These are phyloP conservation scores for Adela reaumurella DNA, from an alignment of 2,888 invertebrate species.

Conservation along the genomic window DNA sequence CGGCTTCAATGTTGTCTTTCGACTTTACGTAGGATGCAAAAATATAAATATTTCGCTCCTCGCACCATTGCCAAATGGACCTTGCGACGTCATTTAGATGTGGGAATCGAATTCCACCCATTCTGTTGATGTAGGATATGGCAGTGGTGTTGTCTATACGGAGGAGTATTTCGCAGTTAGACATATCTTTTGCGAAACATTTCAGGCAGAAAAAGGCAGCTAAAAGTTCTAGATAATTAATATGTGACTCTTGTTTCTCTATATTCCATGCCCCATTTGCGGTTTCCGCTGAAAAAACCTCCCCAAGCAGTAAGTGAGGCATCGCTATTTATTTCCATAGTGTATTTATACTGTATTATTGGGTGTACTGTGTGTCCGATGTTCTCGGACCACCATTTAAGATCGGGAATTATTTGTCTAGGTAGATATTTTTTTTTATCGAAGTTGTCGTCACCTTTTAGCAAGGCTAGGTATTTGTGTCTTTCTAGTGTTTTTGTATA, in stretches of 20 bases:
- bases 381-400: constrained; percentile 6
- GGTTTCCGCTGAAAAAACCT: constrained; percentile 7
- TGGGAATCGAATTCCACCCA: neutral
- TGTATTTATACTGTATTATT: constrained; percentile 4
- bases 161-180: constrained; percentile 10
- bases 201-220: constrained; percentile 14
- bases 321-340: constrained; percentile 14
- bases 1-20: constrained; percentile 2
- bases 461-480: too few relatives aligned
- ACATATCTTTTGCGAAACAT: constrained; percentile 12
- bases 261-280: constrained; percentile 9
- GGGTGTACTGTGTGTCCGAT: neutral
- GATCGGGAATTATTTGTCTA: constrained; percentile 1
- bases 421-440: too few relatives aligned
- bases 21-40: constrained; percentile 5
- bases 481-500: too few relatives aligned
- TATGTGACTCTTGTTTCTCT: constrained; percentile 7
- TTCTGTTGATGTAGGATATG: constrained; percentile 11
- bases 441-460: too few relatives aligned
- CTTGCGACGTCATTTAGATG: neutral
- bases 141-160: constrained; percentile 13
- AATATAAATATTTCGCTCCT: constrained; percentile 2
- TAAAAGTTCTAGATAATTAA: constrained; percentile 14
- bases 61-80: constrained; percentile 5
- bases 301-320: constrained; percentile 15